phyloP scores from a whole-genome alignment of 2,888 invertebrate species.

The Zelleria hepariella region DNA sequence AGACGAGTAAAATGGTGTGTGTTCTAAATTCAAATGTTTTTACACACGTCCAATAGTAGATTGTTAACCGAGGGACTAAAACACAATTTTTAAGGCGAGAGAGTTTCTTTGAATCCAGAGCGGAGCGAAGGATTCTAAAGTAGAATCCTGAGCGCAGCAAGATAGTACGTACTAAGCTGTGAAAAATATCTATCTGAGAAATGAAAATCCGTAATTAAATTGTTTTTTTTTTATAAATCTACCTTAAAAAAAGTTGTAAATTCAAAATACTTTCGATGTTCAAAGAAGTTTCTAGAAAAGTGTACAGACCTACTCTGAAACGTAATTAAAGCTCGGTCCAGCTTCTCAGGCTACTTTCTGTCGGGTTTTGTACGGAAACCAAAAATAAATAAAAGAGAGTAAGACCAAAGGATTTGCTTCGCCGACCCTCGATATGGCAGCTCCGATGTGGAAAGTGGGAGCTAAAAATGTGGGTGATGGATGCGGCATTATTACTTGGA shows the following conservation, averaged over 20 bases:
- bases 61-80: too few relatives aligned
- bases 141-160: too few relatives aligned
- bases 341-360: conserved; percentile 15
- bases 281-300: too few relatives aligned
- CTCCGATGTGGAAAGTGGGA: not conserved
- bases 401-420: conserved; percentile 19
- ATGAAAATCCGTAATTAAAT: not conserved
- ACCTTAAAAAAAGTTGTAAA: not conserved
- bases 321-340: conserved; percentile 12
- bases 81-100: too few relatives aligned
- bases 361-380: conserved; percentile 20
- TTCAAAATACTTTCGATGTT: too few relatives aligned
- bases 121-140: too few relatives aligned
- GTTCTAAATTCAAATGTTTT: not conserved
- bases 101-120: too few relatives aligned
- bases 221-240: not conserved
- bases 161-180: not conserved
- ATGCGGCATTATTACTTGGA: not conserved
- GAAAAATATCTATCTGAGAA: not conserved
- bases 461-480: not conserved
- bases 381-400: conserved; percentile 20
- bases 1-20: not conserved
- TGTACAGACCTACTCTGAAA: too few relatives aligned
- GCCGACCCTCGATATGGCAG: conserved; percentile 14
- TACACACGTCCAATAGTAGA: too few relatives aligned